These are phyloP conservation scores for Tricholaema leucomelas DNA, from an alignment of 2,113 vertebrate species.

Conservation along the genomic window DNA sequence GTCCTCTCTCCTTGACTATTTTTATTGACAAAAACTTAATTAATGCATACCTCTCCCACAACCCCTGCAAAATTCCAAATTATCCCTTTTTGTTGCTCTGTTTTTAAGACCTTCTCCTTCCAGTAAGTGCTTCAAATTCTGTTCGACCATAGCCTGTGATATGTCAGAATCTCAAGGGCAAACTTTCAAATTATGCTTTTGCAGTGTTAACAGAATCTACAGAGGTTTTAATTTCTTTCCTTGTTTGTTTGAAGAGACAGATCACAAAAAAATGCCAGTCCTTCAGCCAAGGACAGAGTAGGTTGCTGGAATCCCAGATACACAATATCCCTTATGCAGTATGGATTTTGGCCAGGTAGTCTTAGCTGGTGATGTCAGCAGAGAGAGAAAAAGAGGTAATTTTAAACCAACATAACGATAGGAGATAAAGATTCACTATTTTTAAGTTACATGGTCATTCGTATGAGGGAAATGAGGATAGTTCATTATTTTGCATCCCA, in stretches of 20 bases:
- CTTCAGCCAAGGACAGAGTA: background rate
- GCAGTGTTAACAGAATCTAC: background rate
- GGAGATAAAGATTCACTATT: background rate
- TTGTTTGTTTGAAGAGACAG: background rate
- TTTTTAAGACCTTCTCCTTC: background rate
- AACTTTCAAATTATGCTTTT: background rate
- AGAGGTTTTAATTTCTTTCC: background rate
- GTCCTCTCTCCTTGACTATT: background rate
- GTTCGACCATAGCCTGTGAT: background rate
- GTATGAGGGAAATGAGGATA: background rate
- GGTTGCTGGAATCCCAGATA: background rate
- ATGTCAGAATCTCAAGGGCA: background rate
- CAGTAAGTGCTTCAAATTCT: background rate
- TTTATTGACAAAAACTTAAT: background rate
- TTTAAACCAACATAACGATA: background rate
- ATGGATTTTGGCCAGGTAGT: background rate
- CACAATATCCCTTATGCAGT: fast-evolving
- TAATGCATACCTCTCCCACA: background rate
- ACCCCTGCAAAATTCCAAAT: background rate
- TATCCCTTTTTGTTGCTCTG: background rate
- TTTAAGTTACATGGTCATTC: background rate
- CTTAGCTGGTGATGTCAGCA: background rate
- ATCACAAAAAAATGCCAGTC: background rate
- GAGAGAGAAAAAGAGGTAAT: background rate
- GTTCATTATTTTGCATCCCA: background rate